Conservation (phyloP, 1,140 invertebrate species). For the Micrasema minimum region DNA sequence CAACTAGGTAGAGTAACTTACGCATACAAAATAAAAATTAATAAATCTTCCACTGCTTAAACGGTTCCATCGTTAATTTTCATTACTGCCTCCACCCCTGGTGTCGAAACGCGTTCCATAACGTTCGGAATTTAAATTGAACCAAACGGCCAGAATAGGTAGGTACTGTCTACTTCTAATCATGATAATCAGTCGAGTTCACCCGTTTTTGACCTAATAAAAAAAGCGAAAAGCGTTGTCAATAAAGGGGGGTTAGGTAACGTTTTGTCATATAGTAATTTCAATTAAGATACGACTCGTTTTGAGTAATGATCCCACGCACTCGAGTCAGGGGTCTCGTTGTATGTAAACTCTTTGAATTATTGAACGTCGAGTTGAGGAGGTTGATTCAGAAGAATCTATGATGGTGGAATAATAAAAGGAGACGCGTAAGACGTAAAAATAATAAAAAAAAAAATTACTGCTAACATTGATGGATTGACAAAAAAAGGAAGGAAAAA, state of each 20-base stretch:
- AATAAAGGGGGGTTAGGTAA: conserved; percentile 45
- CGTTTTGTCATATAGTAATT: conserved; percentile 40
- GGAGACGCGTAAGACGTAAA: too few species aligned
- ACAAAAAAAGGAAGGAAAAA: too few species aligned
- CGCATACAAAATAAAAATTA: too few species aligned
- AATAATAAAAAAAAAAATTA: too few species aligned
- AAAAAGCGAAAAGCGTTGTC: conserved; percentile 44
- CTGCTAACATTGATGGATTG: too few species aligned
- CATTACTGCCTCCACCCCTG: conserved; percentile 13
- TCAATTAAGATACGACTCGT: conserved; percentile 29
- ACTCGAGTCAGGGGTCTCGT: conserved; percentile 7
- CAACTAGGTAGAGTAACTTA: too few species aligned
- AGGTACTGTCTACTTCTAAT: conserved; percentile 11
- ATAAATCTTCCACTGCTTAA: too few species aligned
- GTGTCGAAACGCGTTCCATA: conserved; percentile 30
- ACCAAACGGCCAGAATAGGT: conserved; percentile 13
- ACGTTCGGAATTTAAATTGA: conserved; percentile 35
- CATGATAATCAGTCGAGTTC: conserved; percentile 18
- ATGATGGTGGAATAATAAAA: too few species aligned
- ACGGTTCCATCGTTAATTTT: conserved; percentile 25
- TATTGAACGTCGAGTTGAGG: conserved; percentile 11
- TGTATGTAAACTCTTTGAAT: conserved; percentile 29
- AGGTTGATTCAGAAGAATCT: background rate
- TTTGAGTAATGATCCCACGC: conserved; percentile 26
- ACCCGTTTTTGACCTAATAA: conserved; percentile 42